Base-by-base conservation (phyloP, 2,113 vertebrate species). In the Lipophrys pholis region DNA sequence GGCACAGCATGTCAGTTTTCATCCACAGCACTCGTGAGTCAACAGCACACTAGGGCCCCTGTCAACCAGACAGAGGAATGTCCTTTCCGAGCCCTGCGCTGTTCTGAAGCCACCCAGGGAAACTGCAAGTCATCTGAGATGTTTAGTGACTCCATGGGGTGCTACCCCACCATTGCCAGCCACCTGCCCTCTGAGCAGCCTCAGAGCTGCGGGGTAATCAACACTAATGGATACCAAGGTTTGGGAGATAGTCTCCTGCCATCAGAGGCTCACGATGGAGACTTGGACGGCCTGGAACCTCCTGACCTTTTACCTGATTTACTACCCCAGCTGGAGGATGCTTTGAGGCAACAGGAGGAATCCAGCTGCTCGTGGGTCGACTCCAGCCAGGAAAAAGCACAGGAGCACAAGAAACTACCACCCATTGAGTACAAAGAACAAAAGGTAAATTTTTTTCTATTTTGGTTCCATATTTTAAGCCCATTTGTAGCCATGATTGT, bases 251-350 rank as follows among this genome's bases (percentile, higher is more conserved):
- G 90, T 73, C 91, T 97, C 72, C 92, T 97, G 89, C 94, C 95
- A 78, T 94, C 96, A 1, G 95, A 94, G 11, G 91, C 93, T 82
- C 96, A 96, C 8, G 90, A 79, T 50, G 95, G 93, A 81, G 94
- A 94, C 3, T 95, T 99, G 84, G 95, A 95, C 43, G 95, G 91
- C 66, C 93, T 99, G 72, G 96, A 95, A 61, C 93, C 96, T 0
- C 95, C 96, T 43, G 95, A 97, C 83, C 96, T 99, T 50, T 92
- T 98, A 76, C 97, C 94, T 59, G 97, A 97, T 81, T 94, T 99
- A 3, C 91, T 99, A 71, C 96, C 96, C 2, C 96, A 97, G 67
- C 95, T 99, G 0, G 97, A 97, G 67, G 96, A 96, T 59, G 85
- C 95, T 0, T 95, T 97, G 80, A 95, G 93, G 85, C 96, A 97